These are phyloP conservation scores for Pangasianodon gigas DNA, from an alignment of 2,113 vertebrate species.

Conservation along the genomic window DNA sequence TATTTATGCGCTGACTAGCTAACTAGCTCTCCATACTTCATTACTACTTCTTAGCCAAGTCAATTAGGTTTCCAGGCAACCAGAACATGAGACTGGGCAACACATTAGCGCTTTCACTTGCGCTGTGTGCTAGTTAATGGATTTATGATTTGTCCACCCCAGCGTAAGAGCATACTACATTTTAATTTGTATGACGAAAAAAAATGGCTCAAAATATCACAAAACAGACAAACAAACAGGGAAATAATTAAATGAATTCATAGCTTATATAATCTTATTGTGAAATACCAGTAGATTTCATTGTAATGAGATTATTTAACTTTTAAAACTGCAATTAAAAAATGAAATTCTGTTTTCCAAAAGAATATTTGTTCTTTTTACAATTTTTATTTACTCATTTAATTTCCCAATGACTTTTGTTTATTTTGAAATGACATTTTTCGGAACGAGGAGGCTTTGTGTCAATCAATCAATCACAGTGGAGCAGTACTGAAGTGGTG, in stretches of 20 bases:
- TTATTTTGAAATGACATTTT: neutral
- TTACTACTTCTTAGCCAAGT: neutral
- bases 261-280: neutral
- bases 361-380: neutral
- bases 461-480: neutral
- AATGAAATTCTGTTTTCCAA: neutral
- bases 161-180: neutral
- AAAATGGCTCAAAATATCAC: neutral
- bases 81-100: neutral
- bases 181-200: neutral
- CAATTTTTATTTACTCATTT: neutral
- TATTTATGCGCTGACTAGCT: neutral
- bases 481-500: neutral
- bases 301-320: neutral
- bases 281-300: neutral
- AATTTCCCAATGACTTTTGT: neutral
- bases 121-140: neutral
- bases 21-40: neutral
- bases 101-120: neutral
- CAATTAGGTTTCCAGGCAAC: neutral
- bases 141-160: neutral
- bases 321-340: neutral
- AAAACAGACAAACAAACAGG: neutral
- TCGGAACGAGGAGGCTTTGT: neutral
- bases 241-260: neutral